Conservation (phyloP, 2,113 vertebrate genomes). For the Promerops cafer region DNA sequence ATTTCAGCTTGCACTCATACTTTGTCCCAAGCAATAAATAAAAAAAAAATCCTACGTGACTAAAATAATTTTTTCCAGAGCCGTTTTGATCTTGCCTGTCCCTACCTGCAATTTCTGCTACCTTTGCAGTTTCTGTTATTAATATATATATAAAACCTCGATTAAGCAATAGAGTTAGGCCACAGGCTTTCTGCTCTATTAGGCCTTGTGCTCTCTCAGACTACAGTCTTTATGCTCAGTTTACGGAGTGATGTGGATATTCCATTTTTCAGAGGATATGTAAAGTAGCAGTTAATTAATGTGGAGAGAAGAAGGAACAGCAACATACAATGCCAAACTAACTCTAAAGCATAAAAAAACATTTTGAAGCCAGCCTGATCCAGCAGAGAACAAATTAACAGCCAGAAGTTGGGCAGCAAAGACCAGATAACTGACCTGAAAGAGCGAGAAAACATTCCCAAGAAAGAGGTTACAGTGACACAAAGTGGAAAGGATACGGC, state of each 20-base stretch:
- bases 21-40: conserved; percentile 50
- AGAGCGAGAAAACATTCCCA: accelerated
- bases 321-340: background rate
- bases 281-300: background rate
- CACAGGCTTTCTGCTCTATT: background rate
- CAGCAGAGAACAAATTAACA: background rate
- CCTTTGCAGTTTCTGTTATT: conserved; percentile 10
- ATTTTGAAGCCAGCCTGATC: background rate
- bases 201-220: background rate
- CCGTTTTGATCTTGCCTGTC: conserved; percentile 32
- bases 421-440: background rate
- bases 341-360: background rate
- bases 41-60: background rate
- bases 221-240: background rate
- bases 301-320: background rate
- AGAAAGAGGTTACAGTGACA: background rate
- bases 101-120: background rate
- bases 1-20: conserved; percentile 58
- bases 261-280: background rate
- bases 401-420: background rate
- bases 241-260: background rate
- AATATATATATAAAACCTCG: background rate
- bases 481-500: background rate
- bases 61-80: conserved; percentile 47
- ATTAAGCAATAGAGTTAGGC: conserved; percentile 7